Evolutionary conservation across 2,888 invertebrate species (phyloP).

Genomic region (Drosophila phalerata): DNA sequence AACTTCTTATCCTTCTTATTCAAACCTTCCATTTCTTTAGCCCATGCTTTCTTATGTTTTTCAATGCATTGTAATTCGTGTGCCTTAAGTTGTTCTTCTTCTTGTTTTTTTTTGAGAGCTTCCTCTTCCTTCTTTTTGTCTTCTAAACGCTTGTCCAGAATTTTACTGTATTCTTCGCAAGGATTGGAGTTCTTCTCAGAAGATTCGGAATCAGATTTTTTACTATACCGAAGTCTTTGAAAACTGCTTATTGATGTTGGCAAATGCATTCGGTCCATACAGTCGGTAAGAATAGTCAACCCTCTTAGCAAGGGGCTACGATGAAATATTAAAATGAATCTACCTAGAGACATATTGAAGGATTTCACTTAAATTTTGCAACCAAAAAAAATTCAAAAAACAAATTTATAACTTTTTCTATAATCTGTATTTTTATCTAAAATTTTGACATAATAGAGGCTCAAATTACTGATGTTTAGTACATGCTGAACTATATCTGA

Average conservation of each 20-base stretch:
- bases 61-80: conserved; percentile 10
- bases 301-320: not conserved
- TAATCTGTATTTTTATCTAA: not conserved
- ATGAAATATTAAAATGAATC: conserved; percentile 6
- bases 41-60: conserved; percentile 4
- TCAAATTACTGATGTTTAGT: not conserved
- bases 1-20: conserved; percentile 13
- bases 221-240: conserved; percentile 7
- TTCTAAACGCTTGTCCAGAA: conserved; percentile 8
- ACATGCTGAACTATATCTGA: not conserved
- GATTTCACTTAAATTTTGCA: not conserved
- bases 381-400: not conserved
- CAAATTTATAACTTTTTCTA: not conserved
- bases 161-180: conserved; percentile 8
- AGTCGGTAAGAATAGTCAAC: not conserved
- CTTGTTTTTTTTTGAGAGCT: not conserved
- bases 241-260: conserved; percentile 3
- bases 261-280: conserved; percentile 4
- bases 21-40: conserved; percentile 18
- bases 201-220: conserved; percentile 4
- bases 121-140: not conserved
- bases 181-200: conserved; percentile 2
- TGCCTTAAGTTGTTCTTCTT: conserved; percentile 4
- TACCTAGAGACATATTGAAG: conserved; percentile 8
- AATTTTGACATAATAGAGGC: conserved; percentile 11